These are phyloP conservation scores for Byasa hedistus DNA, from an alignment of 2,888 invertebrate species.

Conservation along the genomic window DNA sequence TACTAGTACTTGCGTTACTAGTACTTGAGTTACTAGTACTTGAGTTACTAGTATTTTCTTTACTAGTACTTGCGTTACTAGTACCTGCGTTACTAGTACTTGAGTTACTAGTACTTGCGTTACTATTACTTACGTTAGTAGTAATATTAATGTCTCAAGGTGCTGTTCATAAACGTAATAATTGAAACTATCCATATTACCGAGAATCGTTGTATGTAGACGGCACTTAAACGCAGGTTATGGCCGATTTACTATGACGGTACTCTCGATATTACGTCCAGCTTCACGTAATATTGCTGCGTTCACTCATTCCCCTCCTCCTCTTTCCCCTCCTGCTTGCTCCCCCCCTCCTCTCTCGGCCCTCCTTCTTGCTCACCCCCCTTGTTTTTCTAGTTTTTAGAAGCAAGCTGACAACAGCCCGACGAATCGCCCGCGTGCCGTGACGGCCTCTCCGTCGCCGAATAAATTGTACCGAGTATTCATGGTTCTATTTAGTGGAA, in stretches of 20 bases:
- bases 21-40: too few relatives aligned
- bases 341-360: conserved; percentile 34
- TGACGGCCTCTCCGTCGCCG: conserved; percentile 48
- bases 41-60: too few relatives aligned
- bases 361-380: conserved; percentile 36
- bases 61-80: too few relatives aligned
- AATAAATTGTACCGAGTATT: conserved; percentile 41
- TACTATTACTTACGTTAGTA: too few relatives aligned
- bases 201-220: conserved; percentile 45
- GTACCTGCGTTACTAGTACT: too few relatives aligned
- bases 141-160: neutral
- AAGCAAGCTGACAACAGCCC: conserved; percentile 47
- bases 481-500: conserved; percentile 43
- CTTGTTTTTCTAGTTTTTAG: conserved; percentile 48
- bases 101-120: too few relatives aligned
- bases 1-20: too few relatives aligned
- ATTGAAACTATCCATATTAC: neutral
- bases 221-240: conserved; percentile 53
- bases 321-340: conserved; percentile 36
- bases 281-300: conserved; percentile 61
- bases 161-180: neutral
- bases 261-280: conserved; percentile 63
- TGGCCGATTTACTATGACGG: conserved; percentile 67
- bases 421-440: conserved; percentile 62
- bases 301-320: conserved; percentile 45